Conservation (phyloP, 2,113 vertebrate genomes). For the Hiodon alosoides region DNA sequence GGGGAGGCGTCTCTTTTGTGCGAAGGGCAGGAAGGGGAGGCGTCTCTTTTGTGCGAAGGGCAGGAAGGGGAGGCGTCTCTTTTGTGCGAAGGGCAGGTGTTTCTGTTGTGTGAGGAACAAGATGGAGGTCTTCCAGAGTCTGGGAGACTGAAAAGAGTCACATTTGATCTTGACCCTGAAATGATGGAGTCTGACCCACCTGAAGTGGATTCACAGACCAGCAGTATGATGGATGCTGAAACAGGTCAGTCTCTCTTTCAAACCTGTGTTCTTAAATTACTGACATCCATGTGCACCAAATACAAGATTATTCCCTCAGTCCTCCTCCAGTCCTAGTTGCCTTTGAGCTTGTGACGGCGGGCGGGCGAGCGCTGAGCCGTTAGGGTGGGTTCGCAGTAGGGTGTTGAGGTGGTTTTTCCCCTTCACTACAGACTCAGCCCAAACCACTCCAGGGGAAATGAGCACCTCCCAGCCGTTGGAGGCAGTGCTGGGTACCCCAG, state of each 20-base stretch:
- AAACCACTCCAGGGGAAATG: constrained; percentile 40
- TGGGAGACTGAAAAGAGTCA: constrained; percentile 43
- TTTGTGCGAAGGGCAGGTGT: not conserved
- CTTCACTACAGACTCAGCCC: constrained; percentile 31
- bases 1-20: not conserved
- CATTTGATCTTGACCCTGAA: constrained; percentile 47
- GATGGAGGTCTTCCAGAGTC: not conserved
- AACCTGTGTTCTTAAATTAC: not conserved
- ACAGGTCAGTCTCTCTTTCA: not conserved
- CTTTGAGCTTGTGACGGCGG: not conserved
- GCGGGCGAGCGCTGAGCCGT: not conserved
- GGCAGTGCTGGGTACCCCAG: constrained; percentile 57
- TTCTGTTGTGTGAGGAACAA: not conserved
- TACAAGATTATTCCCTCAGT: not conserved
- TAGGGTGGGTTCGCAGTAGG: not conserved
- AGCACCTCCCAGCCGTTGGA: constrained; percentile 62
- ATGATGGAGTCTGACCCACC: constrained; percentile 31
- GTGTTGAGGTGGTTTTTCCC: not conserved
- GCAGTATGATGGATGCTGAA: too few relatives aligned
- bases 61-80: not conserved
- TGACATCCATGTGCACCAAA: too few relatives aligned
- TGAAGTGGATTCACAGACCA: constrained; percentile 19
- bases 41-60: too few relatives aligned
- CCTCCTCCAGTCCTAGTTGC: not conserved
- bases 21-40: not conserved